Evolutionary conservation across 2,113 vertebrate genomes (phyloP).

Genomic region (Tetraodon nigroviridis): DNA sequence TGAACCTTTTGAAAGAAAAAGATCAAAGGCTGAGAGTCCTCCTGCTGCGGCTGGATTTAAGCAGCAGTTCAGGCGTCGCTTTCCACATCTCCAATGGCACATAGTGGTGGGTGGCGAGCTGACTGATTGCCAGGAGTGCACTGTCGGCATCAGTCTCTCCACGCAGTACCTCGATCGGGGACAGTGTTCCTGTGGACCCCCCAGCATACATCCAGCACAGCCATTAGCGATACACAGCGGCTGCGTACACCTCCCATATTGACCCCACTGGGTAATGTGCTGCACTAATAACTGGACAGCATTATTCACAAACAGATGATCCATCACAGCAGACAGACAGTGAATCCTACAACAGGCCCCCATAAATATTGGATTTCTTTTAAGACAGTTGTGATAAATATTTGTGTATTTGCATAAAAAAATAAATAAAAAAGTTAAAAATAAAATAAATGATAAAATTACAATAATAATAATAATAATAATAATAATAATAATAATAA

Average conservation of each 20-base stretch:
- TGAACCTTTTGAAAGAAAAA: slow-evolving; percentile 72
- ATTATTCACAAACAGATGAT: slow-evolving; percentile 64
- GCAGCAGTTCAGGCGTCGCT: slow-evolving; percentile 49
- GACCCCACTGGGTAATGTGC: slow-evolving; percentile 53
- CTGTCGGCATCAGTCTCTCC: slow-evolving; percentile 62
- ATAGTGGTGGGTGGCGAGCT: slow-evolving; percentile 75
- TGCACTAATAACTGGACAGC: slow-evolving; percentile 52
- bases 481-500: slow-evolving; percentile 8
- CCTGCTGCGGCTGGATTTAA: slow-evolving; percentile 63
- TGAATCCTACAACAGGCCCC: slow-evolving; percentile 28
- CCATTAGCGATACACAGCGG: slow-evolving; percentile 31
- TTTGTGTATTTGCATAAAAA: not conserved
- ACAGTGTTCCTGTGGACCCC: slow-evolving; percentile 39
- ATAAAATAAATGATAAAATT: slow-evolving; percentile 33
- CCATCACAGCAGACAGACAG: slow-evolving; percentile 59
- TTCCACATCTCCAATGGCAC: slow-evolving; percentile 63
- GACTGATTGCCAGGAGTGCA: slow-evolving; percentile 72
- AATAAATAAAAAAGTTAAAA: slow-evolving; percentile 4
- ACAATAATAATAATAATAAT: slow-evolving; percentile 11
- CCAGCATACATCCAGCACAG: slow-evolving; percentile 14
- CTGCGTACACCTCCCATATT: slow-evolving; percentile 35
- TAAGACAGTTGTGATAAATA: not conserved
- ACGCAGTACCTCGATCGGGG: slow-evolving; percentile 51
- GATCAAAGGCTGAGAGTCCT: slow-evolving; percentile 70
- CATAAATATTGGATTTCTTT: slow-evolving; percentile 37